Evolutionary conservation across 2,888 invertebrate genomes (phyloP).

Genomic region (Allacma fusca): DNA sequence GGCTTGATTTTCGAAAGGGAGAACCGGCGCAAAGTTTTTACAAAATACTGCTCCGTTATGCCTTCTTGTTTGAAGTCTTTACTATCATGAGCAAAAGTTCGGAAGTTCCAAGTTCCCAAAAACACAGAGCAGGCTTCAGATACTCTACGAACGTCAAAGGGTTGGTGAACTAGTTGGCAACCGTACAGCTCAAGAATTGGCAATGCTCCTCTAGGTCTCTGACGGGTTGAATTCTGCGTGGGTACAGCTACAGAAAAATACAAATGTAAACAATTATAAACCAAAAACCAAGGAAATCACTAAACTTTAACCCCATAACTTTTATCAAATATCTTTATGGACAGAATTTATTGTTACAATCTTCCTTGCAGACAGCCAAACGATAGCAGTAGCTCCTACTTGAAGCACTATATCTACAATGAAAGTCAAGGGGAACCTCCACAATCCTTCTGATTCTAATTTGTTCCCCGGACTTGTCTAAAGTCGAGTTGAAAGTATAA

Average conservation of each 20-base stretch:
- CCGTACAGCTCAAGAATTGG: constrained; percentile 47
- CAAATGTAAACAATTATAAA: neutral
- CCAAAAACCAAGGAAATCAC: neutral
- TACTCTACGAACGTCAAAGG: constrained; percentile 50
- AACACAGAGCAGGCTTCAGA: constrained; percentile 49
- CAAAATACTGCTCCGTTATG: constrained; percentile 22
- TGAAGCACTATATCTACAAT: constrained; percentile 42
- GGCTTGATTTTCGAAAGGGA: constrained; percentile 41
- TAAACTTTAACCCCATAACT: too few species aligned
- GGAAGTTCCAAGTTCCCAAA: constrained; percentile 53
- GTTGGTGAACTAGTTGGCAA: constrained; percentile 46
- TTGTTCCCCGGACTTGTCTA: constrained; percentile 53
- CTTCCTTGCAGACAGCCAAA: constrained; percentile 49
- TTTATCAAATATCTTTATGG: too few species aligned
- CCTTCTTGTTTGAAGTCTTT: constrained; percentile 16
- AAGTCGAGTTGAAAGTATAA: constrained; percentile 49
- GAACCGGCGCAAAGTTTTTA: constrained; percentile 49
- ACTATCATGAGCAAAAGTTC: constrained; percentile 47
- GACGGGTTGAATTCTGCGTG: neutral
- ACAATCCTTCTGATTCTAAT: constrained; percentile 54
- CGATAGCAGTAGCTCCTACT: constrained; percentile 55
- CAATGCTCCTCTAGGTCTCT: neutral
- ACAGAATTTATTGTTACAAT: constrained; percentile 33
- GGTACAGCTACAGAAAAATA: neutral
- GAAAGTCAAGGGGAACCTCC: constrained; percentile 52